Evolutionary conservation across 1,140 invertebrate species (phyloP).

Genomic region (Drosophila eugracilis): DNA sequence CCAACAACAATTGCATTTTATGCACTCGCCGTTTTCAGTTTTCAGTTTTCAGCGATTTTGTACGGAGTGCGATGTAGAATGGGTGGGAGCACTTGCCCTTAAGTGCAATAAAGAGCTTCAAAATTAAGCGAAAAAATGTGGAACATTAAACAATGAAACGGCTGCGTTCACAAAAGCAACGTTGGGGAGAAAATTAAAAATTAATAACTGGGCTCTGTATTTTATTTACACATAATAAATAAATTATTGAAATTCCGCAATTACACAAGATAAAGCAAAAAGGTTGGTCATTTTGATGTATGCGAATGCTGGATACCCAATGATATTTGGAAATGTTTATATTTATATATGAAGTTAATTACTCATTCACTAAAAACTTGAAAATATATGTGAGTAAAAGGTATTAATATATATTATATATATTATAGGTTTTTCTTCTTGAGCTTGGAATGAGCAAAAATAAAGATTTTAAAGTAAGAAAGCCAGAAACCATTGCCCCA

Average conservation of each 20-base stretch:
- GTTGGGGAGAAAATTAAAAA: conserved; percentile 65
- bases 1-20: conserved; percentile 43
- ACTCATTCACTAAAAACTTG: too few relatives aligned
- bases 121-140: conserved; percentile 33
- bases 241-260: conserved; percentile 82
- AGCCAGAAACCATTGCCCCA: too few relatives aligned
- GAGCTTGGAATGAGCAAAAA: too few relatives aligned
- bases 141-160: conserved; percentile 39
- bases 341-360: too few relatives aligned
- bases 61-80: conserved; percentile 1
- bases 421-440: too few relatives aligned
- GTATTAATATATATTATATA: too few relatives aligned
- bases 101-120: conserved; percentile 30
- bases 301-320: not conserved
- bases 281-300: not conserved
- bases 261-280: conserved; percentile 60
- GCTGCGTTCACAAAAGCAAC: conserved; percentile 38
- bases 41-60: conserved; percentile 12
- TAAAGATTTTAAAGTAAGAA: too few relatives aligned
- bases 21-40: conserved; percentile 23
- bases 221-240: conserved; percentile 80
- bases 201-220: conserved; percentile 68
- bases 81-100: conserved; percentile 25
- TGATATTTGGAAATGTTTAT: not conserved
- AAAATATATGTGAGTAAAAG: too few relatives aligned